Percentiles rank a stretch among this genome's conserved stretches.
These are phyloP conservation scores for Anolis carolinensis DNA, from an alignment of 2,113 vertebrate species.

Conservation along the genomic window DNA sequence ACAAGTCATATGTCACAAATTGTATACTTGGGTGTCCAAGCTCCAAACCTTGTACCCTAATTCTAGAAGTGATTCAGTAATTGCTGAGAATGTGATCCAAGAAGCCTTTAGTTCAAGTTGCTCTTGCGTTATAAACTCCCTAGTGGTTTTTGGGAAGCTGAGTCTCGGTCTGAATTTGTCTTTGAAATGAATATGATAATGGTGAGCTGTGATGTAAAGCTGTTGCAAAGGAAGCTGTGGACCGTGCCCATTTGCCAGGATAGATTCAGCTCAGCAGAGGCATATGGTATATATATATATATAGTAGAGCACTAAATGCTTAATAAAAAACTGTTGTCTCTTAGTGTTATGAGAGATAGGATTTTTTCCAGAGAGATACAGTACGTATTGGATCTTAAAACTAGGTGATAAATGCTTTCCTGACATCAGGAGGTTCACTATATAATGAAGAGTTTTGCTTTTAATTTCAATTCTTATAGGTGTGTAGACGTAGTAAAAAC, in stretches of 20 bases:
- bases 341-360: neutral
- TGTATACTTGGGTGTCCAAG: neutral
- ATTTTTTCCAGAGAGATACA: neutral
- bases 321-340: neutral
- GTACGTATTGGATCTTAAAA: neutral
- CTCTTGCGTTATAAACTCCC: neutral
- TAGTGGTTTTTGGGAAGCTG: neutral
- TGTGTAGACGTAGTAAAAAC: conserved; percentile 95
- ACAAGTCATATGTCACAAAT: neutral
- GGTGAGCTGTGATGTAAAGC: neutral
- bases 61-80: neutral
- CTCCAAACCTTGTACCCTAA: rapidly evolving
- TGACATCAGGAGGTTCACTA: neutral
- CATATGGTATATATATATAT: too few species aligned
- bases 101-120: neutral
- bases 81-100: neutral
- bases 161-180: neutral
- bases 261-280: neutral
- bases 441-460: neutral
- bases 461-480: conserved; percentile 73
- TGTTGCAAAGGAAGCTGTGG: neutral
- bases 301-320: neutral
- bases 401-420: neutral
- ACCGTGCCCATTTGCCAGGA: neutral
- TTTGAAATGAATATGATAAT: neutral